Conservation (phyloP, 2,888 invertebrate species). For the Lathronympha strigana region DNA sequence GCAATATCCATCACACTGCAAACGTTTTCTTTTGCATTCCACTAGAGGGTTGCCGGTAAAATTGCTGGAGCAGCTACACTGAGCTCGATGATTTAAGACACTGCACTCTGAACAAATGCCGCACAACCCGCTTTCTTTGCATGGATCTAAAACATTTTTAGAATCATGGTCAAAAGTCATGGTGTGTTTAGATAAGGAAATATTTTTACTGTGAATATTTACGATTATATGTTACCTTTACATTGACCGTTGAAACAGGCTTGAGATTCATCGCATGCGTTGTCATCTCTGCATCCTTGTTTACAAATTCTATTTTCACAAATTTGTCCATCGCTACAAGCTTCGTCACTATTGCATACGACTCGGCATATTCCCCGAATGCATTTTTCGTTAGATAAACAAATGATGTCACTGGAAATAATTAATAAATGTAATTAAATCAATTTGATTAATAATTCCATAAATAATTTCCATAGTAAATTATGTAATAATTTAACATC, state of each 20-base stretch:
- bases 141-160: constrained; percentile 86
- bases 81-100: constrained; percentile 92
- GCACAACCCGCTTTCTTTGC: constrained; percentile 88
- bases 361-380: constrained; percentile 92
- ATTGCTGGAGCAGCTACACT: constrained; percentile 93
- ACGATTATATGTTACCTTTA: constrained; percentile 80
- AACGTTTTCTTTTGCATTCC: constrained; percentile 89
- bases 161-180: background rate
- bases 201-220: background rate
- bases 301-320: constrained; percentile 94
- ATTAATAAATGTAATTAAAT: no score
- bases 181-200: background rate
- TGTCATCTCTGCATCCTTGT: constrained; percentile 93
- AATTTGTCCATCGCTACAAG: constrained; percentile 92
- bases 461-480: no score
- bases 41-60: constrained; percentile 92
- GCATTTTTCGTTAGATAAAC: constrained; percentile 94
- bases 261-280: constrained; percentile 88
- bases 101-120: constrained; percentile 93
- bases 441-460: no score
- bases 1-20: constrained; percentile 90
- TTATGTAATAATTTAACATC: no score
- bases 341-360: constrained; percentile 93
- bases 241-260: constrained; percentile 94
- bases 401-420: constrained; percentile 88